A percentile compares a stretch with the other conserved stretches of the same genome.
phyloP scores from a whole-genome alignment of 2,888 invertebrate genomes.

The Trissolcus brochymenae region DNA sequence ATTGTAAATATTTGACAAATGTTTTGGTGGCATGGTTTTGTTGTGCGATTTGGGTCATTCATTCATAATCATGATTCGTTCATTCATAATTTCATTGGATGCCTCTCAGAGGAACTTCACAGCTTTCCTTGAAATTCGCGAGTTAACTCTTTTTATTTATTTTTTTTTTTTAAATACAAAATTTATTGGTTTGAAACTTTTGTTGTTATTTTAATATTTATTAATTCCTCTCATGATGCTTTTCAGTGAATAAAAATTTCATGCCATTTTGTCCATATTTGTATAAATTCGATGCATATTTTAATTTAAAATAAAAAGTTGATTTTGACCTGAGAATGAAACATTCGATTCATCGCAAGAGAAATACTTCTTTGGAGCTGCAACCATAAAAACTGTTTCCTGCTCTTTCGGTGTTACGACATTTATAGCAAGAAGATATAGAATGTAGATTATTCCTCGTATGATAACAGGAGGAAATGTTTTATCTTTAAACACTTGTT shows the following conservation, averaged over 20 bases:
- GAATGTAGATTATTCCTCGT: too few species aligned
- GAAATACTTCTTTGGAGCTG: conserved; percentile 45
- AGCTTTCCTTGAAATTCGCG: too few species aligned
- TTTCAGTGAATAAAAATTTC: conserved; percentile 40
- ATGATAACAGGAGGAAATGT: too few species aligned
- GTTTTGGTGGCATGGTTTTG: conserved; percentile 46
- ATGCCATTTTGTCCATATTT: conserved; percentile 49
- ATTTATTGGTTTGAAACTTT: neutral
- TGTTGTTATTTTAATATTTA: conserved; percentile 24
- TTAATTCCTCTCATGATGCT: conserved; percentile 18
- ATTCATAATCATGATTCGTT: conserved; percentile 46
- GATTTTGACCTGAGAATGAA: too few species aligned
- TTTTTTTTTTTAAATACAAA: neutral
- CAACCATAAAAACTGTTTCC: too few species aligned
- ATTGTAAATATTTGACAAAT: conserved; percentile 63
- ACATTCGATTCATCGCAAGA: too few species aligned
- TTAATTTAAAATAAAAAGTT: too few species aligned
- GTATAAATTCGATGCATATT: neutral
- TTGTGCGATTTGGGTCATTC: conserved; percentile 38
- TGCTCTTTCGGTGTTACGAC: too few species aligned
- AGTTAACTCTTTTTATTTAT: neutral
- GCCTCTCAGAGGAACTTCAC: conserved; percentile 5
- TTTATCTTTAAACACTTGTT: too few species aligned
- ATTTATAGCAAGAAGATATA: too few species aligned
- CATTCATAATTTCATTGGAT: conserved; percentile 47